These are phyloP conservation scores for Picus viridis DNA, from an alignment of 2,797 vertebrate species.

Conservation along the genomic window DNA sequence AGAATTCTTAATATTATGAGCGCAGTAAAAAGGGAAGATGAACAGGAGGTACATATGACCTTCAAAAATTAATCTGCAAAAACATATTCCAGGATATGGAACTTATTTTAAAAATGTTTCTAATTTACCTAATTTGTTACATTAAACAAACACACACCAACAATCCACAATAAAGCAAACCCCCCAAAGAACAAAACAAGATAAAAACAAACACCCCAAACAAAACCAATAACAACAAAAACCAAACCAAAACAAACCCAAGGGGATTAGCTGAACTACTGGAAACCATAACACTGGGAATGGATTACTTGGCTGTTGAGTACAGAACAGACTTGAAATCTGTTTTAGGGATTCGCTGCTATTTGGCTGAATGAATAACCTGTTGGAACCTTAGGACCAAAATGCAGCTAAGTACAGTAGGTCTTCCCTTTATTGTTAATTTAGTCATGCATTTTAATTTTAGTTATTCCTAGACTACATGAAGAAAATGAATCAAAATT, in stretches of 20 bases:
- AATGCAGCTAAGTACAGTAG: background rate
- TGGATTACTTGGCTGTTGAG: background rate
- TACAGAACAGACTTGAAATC: background rate
- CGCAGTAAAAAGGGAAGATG: background rate
- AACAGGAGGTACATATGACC: background rate
- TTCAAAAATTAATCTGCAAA: background rate
- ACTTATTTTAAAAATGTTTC: background rate
- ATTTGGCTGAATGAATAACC: background rate
- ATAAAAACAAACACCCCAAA: too few species aligned
- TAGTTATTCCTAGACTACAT: background rate
- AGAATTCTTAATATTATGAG: background rate
- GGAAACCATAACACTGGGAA: background rate
- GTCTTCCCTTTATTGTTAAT: background rate
- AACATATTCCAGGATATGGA: background rate
- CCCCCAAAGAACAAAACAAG: too few species aligned
- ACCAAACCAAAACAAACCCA: background rate
- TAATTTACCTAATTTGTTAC: background rate
- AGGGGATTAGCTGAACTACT: background rate
- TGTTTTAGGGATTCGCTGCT: background rate
- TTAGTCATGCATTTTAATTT: background rate
- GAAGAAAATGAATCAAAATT: constrained; percentile 14
- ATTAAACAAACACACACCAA: background rate
- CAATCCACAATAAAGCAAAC: too few species aligned
- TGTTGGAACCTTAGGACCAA: background rate
- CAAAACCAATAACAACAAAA: too few species aligned